Percentiles rank a stretch among this genome's conserved stretches.
These are phyloP conservation scores for Spheniscus mendiculus DNA, from an alignment of 2,113 vertebrate genomes.

Conservation along the genomic window DNA sequence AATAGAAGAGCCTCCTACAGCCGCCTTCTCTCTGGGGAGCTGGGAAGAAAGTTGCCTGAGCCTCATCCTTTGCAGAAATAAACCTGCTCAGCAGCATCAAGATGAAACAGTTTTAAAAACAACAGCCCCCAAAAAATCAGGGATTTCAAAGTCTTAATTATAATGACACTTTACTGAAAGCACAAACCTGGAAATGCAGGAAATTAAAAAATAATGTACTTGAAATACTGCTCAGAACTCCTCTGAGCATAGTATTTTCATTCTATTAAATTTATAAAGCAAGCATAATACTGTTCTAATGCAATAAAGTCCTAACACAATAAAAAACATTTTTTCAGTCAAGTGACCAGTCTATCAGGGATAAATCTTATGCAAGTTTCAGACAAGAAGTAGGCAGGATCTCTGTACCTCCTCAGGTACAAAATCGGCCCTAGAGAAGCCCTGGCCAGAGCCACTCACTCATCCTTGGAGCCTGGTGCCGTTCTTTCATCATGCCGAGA, in stretches of 20 bases:
- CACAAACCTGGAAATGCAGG: not conserved
- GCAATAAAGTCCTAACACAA: not conserved
- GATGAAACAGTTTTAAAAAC: not conserved
- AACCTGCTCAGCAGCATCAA: not conserved
- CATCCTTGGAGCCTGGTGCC: too few relatives aligned
- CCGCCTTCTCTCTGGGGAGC: not conserved
- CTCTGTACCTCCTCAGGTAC: not conserved
- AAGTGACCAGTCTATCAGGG: not conserved
- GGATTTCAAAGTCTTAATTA: not conserved
- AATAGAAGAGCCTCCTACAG: not conserved
- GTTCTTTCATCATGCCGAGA: not conserved
- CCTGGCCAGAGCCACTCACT: not conserved
- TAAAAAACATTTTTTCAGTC: not conserved
- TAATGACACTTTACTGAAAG: not conserved
- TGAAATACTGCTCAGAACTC: not conserved
- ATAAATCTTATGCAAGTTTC: not conserved
- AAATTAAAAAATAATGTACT: not conserved
- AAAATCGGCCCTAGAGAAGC: not conserved
- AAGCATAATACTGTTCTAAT: not conserved
- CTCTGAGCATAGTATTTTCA: not conserved
- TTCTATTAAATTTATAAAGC: not conserved
- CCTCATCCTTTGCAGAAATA: not conserved
- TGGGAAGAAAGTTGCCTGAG: not conserved
- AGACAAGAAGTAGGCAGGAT: not conserved
- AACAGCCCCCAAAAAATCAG: not conserved